phyloP scores from a whole-genome alignment of 1,140 invertebrate species.

The Atopsyche davidsoni region DNA sequence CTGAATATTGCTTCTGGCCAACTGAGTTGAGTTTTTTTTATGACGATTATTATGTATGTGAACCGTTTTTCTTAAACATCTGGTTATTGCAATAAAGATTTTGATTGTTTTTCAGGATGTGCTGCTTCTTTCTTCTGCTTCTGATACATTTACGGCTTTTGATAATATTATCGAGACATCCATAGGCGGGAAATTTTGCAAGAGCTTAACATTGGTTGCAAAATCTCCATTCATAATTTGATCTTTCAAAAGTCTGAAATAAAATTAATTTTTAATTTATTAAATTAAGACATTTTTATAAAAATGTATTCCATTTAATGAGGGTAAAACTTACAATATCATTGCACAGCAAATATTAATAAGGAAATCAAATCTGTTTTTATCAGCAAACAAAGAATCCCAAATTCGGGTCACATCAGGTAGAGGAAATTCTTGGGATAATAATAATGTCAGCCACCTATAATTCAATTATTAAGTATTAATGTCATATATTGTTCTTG shows the following conservation, averaged over 20 bases:
- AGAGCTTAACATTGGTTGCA: slow-evolving; percentile 85
- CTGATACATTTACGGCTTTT: slow-evolving; percentile 57
- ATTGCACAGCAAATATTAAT: slow-evolving; percentile 92
- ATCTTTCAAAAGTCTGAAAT: slow-evolving; percentile 69
- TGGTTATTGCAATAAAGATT: too few species aligned
- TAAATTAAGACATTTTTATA: neutral
- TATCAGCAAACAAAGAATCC: slow-evolving; percentile 91
- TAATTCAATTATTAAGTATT: slow-evolving; percentile 29
- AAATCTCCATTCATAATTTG: slow-evolving; percentile 82
- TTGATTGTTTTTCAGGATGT: too few species aligned
- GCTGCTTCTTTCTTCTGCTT: too few species aligned
- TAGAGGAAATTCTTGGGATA: slow-evolving; percentile 96
- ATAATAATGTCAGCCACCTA: slow-evolving; percentile 91
- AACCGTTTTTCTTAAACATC: too few species aligned
- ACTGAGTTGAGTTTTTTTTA: too few species aligned
- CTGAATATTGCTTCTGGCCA: too few species aligned
- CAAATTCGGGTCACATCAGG: slow-evolving; percentile 94
- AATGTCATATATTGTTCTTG: too few species aligned
- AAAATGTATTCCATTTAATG: slow-evolving; percentile 11
- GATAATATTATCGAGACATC: slow-evolving; percentile 64
- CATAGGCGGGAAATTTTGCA: slow-evolving; percentile 77
- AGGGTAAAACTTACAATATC: slow-evolving; percentile 74
- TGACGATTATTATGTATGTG: too few species aligned
- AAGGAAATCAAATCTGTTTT: slow-evolving; percentile 82
- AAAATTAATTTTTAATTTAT: slow-evolving; percentile 23